Evolutionary conservation across 2,888 invertebrate genomes (phyloP).

Genomic region (Graphium colonna): DNA sequence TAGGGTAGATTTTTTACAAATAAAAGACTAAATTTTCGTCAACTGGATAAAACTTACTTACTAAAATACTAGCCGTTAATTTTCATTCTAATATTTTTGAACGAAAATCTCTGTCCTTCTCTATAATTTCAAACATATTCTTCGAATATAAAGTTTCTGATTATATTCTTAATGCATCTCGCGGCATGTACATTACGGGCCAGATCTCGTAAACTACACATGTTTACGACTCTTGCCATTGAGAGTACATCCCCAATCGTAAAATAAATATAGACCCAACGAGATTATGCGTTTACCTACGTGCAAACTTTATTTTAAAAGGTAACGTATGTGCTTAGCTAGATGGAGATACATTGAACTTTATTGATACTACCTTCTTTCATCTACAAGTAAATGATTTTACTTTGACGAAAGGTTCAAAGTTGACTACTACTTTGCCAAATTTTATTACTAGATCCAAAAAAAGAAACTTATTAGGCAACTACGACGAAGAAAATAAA

Average conservation of each 20-base stretch:
- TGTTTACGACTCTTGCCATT: slow-evolving; percentile 51
- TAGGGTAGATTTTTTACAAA: too few relatives aligned
- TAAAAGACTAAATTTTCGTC: too few relatives aligned
- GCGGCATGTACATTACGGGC: slow-evolving; percentile 31
- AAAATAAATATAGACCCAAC: slow-evolving; percentile 54
- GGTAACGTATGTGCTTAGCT: slow-evolving; percentile 1
- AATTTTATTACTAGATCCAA: too few relatives aligned
- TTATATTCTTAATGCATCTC: slow-evolving; percentile 32
- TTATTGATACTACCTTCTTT: not conserved
- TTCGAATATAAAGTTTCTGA: slow-evolving; percentile 27
- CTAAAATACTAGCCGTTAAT: too few relatives aligned
- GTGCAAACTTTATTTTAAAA: slow-evolving; percentile 19
- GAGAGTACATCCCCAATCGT: slow-evolving; percentile 46
- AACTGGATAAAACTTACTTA: too few relatives aligned
- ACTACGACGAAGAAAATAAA: too few relatives aligned
- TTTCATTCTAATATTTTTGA: too few relatives aligned
- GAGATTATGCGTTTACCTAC: slow-evolving; percentile 50
- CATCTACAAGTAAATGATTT: not conserved
- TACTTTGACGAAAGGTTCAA: too few relatives aligned
- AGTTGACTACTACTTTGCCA: too few relatives aligned
- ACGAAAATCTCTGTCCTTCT: too few relatives aligned
- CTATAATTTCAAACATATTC: slow-evolving; percentile 2
- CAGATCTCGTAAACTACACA: slow-evolving; percentile 53
- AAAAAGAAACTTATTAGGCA: too few relatives aligned
- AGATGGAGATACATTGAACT: not conserved